Base-by-base conservation (phyloP, 2,888 invertebrate species). In the Drosophila heteroneura region DNA sequence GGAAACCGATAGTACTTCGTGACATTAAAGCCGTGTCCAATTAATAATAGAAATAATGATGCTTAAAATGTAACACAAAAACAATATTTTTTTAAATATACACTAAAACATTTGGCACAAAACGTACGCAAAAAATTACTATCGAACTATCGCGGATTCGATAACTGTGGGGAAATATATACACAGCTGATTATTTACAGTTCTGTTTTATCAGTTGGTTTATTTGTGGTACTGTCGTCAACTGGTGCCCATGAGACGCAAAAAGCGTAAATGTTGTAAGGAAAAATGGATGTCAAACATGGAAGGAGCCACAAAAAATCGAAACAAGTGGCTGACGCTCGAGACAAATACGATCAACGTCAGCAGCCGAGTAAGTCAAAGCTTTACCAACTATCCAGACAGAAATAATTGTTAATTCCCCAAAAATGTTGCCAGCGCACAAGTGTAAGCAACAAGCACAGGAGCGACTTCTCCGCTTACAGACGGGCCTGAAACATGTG, bases 221-320 rank as follows among this genome's bases (percentile, higher is more conserved):
- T 37, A 12, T 14, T 32, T n/a, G 14, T 39, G 30, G 28, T 22
- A 7, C 10, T 16, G 12, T 16, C 12, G 19, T 26, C 44, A 68
- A 68, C 6, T 6, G 26, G 12, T 30, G 12, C 14, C 1, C 7
- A 68, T 32, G 44, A 26, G 6, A 22, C 26, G 14, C n/a, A 16
- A 12, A 26, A 37, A 47, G 6, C 47, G 1, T 67, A 30, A 37
- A 37, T 49, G 57, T 1, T 28, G 30, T 5, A 12, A 7, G 14
- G 30, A 30, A n/a, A n/a, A 32, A 68, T 68, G 68, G 69, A 68
- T 28, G 57, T 1, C 14, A n/a, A 47, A 19, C 28, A 10, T 5
- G 16, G 0, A 26, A 28, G n/a, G 3, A 19, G 12, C 26, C n/a
- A 6, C 19, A 32, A 22, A 9, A 57, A 12, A 35, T 1, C 26